Evolutionary conservation across 2,797 vertebrate species (phyloP), one percentile per base, ranked within the genome.

Genomic region (Numenius phaeopus): DNA sequence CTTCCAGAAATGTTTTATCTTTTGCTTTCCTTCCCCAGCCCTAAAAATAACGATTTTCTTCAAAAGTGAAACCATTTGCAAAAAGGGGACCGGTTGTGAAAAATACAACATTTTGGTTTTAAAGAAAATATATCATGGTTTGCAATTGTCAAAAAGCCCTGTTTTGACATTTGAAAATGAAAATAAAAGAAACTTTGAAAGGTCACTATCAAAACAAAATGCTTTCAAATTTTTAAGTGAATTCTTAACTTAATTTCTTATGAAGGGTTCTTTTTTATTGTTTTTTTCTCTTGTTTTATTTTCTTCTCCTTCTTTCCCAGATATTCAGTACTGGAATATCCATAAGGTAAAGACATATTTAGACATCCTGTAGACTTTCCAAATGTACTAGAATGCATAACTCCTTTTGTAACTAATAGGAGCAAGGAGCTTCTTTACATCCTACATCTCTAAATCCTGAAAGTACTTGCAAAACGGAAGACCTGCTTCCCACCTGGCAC

Each of bases 141-240:
- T 83, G 26, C 46, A 90, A 71, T 83, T 94, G 87, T 85, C 84
- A 94, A 91, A 95, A 91, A 78, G 40, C 2, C 13, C 7, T 55
- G 10, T 92, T 92, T 89, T 85, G 87, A 92, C 91, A 96, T 94
- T 91, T 95, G 44, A 30, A 92, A 96, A 94, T 84, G 54, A 92
- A 94, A 96, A 96, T 49, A 70, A 82, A 83, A 72, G 46, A 46
- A 94, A 83, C 30, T 75, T 83, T 54, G 50, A 94, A 96, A 97
- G 86, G 96, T 94, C 86, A 77, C 39, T 76, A 66, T 70, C 58
- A 87, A 92, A 96, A 55, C 42, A 81, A 89, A 92, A 50, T 27
- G 21, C 46, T 64, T 78, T 57, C 15, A 61, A 88, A 14, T 65
- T 79, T 88, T 75, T 29, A 89, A 55, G 34, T 52, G 39, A 46